Percentiles rank a stretch among this genome's conserved stretches.
Conservation (phyloP, 2,888 invertebrate species). For the Drosophila niveifrons region DNA sequence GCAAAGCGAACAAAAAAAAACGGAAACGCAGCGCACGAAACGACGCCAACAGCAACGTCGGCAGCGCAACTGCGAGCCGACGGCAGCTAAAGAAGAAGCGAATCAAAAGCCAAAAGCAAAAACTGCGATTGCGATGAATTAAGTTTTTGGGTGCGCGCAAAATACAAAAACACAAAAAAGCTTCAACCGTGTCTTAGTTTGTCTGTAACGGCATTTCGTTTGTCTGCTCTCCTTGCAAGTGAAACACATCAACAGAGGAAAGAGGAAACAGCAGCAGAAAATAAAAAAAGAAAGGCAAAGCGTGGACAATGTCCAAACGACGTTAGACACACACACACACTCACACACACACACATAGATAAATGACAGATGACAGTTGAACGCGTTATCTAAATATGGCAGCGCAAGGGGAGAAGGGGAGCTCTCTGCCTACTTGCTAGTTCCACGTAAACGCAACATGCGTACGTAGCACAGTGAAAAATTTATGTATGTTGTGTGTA, state of each 20-base stretch:
- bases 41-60: constrained; percentile 21
- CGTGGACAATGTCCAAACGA: constrained; percentile 27
- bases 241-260: constrained; percentile 19
- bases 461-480: not conserved
- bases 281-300: constrained; percentile 46
- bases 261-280: constrained; percentile 34
- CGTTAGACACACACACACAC: constrained; percentile 23
- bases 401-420: not conserved
- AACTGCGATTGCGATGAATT: constrained; percentile 73
- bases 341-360: not conserved
- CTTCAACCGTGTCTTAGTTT: constrained; percentile 20
- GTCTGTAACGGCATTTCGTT: constrained; percentile 56
- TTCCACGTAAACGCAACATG: constrained; percentile 5
- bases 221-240: constrained; percentile 46
- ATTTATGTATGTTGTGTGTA: too few species aligned
- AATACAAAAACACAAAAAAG: constrained; percentile 30
- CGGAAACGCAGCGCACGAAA: constrained; percentile 61
- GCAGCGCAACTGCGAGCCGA: constrained; percentile 19
- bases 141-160: constrained; percentile 59
- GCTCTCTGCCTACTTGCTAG: not conserved
- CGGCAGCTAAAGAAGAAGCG: constrained; percentile 44
- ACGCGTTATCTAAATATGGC: constrained; percentile 4
- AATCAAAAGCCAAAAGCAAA: constrained; percentile 70
- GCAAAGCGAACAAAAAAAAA: constrained; percentile 57
- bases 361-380: constrained; percentile 41